These are phyloP conservation scores for Ormyrus labotus DNA, from an alignment of 2,888 invertebrate genomes.

Conservation along the genomic window DNA sequence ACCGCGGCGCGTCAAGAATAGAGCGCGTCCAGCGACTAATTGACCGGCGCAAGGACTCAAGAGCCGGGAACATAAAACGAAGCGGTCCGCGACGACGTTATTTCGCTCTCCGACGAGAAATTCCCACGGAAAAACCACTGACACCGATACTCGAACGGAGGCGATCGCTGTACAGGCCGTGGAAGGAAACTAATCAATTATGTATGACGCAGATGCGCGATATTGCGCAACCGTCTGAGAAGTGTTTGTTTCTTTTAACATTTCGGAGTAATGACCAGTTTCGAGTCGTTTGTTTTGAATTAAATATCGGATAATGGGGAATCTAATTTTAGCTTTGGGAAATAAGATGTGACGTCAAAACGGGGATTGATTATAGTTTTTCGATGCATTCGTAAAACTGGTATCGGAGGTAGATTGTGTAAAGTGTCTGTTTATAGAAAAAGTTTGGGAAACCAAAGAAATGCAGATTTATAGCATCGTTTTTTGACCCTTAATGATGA, in stretches of 20 bases:
- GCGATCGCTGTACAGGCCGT: not conserved
- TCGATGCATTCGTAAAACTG: too few species aligned
- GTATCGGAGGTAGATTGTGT: too few species aligned
- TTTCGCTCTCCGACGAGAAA: not conserved
- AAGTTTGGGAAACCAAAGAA: too few species aligned
- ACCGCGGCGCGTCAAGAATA: not conserved
- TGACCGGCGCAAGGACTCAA: not conserved
- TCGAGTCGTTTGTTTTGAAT: too few species aligned
- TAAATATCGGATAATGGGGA: too few species aligned
- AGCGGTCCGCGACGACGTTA: not conserved
- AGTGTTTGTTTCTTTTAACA: slow-evolving; percentile 6
- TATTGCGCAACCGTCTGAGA: not conserved
- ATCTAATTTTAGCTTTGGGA: too few species aligned
- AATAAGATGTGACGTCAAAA: too few species aligned
- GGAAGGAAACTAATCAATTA: slow-evolving; percentile 5
- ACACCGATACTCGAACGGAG: not conserved
- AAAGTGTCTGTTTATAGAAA: too few species aligned
- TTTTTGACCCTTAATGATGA: too few species aligned
- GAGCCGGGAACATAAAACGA: not conserved
- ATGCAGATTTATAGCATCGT: too few species aligned
- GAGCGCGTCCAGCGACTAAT: not conserved
- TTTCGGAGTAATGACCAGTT: not conserved
- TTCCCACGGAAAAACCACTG: slow-evolving; percentile 42
- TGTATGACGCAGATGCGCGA: not conserved
- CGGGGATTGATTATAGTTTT: too few species aligned